Evolutionary conservation across 2,888 invertebrate genomes (phyloP).

Genomic region (Lasioglossum vierecki): DNA sequence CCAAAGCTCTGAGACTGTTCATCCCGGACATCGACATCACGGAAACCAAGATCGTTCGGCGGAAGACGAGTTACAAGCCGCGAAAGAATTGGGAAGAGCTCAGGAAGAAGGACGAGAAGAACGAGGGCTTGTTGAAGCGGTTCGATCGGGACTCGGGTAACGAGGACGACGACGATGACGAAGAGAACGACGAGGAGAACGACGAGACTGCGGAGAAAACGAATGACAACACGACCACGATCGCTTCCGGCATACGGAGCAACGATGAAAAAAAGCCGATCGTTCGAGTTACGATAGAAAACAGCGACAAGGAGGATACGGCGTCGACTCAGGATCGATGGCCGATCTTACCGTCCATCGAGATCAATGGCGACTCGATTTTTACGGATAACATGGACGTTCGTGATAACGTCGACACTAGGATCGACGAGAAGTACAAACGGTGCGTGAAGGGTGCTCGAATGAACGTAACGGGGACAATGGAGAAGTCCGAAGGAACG

Average conservation of each 20-base stretch:
- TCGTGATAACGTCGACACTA: slow-evolving; percentile 71
- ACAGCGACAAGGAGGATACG: neutral
- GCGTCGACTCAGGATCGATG: slow-evolving; percentile 32
- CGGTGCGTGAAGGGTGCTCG: slow-evolving; percentile 79
- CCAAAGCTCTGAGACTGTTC: slow-evolving; percentile 84
- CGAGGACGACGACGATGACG: slow-evolving; percentile 76
- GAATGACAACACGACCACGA: neutral
- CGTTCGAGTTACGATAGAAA: slow-evolving; percentile 38
- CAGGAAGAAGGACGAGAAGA: slow-evolving; percentile 80
- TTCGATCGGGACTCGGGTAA: slow-evolving; percentile 80
- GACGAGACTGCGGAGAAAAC: neutral
- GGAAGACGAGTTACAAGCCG: slow-evolving; percentile 83
- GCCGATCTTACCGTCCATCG: slow-evolving; percentile 43
- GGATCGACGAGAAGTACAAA: slow-evolving; percentile 81
- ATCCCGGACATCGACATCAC: slow-evolving; percentile 84
- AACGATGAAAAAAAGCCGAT: slow-evolving; percentile 8
- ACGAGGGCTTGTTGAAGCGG: slow-evolving; percentile 78
- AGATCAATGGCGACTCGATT: slow-evolving; percentile 57
- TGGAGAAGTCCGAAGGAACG: slow-evolving; percentile 30
- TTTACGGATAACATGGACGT: slow-evolving; percentile 43
- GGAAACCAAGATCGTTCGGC: slow-evolving; percentile 79
- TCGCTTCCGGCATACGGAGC: neutral
- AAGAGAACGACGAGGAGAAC: slow-evolving; percentile 58
- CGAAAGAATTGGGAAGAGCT: slow-evolving; percentile 83
- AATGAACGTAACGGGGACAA: slow-evolving; percentile 29